A percentile compares a stretch with the other conserved stretches of the same genome.
These are phyloP conservation scores for Pemphredon lugubris DNA, from an alignment of 2,888 invertebrate genomes.

Conservation along the genomic window DNA sequence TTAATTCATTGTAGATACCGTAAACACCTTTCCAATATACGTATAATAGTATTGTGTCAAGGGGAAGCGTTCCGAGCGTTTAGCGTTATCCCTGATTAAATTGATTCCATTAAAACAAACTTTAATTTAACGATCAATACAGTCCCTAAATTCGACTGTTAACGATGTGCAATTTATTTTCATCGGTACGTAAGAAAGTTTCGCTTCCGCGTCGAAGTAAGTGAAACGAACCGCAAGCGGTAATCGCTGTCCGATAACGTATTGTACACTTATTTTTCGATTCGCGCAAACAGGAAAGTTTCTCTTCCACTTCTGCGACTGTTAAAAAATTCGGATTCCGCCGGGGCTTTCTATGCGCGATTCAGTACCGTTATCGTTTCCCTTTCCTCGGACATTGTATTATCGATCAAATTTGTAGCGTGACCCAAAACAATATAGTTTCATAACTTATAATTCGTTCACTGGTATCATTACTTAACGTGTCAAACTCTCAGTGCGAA, in stretches of 20 bases:
- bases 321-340: background rate
- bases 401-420: background rate
- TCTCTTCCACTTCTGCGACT: background rate
- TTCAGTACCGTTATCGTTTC: background rate
- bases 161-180: conserved; percentile 20
- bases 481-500: too few relatives aligned
- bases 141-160: too few relatives aligned
- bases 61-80: too few relatives aligned
- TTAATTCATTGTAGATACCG: too few relatives aligned
- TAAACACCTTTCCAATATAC: background rate
- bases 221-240: background rate
- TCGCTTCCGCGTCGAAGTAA: conserved; percentile 16
- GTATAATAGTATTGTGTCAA: too few relatives aligned
- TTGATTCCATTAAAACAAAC: too few relatives aligned
- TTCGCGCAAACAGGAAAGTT: background rate
- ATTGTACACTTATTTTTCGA: background rate
- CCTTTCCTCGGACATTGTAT: background rate
- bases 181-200: conserved; percentile 5
- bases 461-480: too few relatives aligned
- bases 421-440: too few relatives aligned
- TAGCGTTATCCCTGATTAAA: too few relatives aligned
- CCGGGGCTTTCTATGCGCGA: conserved; percentile 4
- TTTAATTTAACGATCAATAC: too few relatives aligned
- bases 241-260: background rate
- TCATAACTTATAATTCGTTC: too few relatives aligned